phyloP scores from a whole-genome alignment of 2,888 invertebrate genomes.

The Spisula subtruncata region DNA sequence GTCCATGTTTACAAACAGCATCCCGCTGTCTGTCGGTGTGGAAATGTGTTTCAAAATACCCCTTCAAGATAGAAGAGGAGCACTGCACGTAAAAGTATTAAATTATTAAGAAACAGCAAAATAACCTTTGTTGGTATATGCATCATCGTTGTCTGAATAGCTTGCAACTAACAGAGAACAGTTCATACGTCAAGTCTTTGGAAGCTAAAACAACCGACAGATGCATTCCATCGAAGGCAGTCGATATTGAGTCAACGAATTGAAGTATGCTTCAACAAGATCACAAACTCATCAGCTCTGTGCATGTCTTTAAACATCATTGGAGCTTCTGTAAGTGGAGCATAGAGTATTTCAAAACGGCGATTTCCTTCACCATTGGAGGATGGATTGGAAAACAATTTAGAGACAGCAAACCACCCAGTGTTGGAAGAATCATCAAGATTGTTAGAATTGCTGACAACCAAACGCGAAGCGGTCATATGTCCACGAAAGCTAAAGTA shows the following conservation, averaged over 20 bases:
- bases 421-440: neutral
- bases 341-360: neutral
- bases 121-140: no score
- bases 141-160: no score
- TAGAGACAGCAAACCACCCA: neutral
- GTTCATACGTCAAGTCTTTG: neutral
- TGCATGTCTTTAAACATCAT: neutral
- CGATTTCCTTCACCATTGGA: neutral
- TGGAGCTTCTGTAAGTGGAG: neutral
- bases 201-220: neutral
- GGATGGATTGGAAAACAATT: neutral
- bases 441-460: neutral
- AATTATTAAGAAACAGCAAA: neutral
- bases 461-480: neutral
- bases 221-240: neutral
- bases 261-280: neutral
- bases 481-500: neutral
- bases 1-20: neutral
- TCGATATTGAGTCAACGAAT: neutral
- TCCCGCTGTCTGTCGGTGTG: neutral
- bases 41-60: neutral
- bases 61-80: no score
- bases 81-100: no score
- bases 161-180: no score
- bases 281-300: neutral